Conservation (phyloP, 1,140 invertebrate genomes). For the Panonychus citri region DNA sequence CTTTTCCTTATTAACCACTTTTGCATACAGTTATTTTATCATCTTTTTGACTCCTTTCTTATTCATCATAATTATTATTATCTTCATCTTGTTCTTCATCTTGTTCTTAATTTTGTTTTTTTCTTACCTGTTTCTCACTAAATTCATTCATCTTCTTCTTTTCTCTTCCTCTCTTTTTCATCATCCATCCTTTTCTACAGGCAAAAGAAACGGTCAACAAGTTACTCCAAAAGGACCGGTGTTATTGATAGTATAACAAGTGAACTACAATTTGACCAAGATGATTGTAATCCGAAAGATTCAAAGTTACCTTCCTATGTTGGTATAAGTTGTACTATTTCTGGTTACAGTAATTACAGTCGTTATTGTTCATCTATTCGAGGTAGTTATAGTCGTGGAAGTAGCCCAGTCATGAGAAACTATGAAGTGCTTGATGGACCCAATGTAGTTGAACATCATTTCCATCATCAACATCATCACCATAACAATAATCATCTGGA, state of each 20-base stretch:
- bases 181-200: background rate
- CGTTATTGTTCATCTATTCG: conserved; percentile 43
- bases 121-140: background rate
- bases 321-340: conserved; percentile 62
- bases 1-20: no score
- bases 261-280: no score
- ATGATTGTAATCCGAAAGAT: background rate
- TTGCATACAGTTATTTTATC: no score
- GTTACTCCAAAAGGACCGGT: background rate
- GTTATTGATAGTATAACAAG: background rate
- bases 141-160: background rate
- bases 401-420: background rate
- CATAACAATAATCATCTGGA: background rate
- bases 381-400: conserved; percentile 24
- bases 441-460: background rate
- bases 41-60: no score
- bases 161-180: background rate
- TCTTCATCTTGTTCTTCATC: background rate
- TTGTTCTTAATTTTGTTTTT: background rate
- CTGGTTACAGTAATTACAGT: conserved; percentile 58
- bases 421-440: background rate
- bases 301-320: conserved; percentile 44
- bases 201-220: background rate
- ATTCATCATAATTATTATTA: no score
- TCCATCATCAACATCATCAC: background rate